Evolutionary conservation across 2,113 vertebrate genomes (phyloP), one percentile per base, ranked within the genome.

Genomic region (Eira barbara): DNA sequence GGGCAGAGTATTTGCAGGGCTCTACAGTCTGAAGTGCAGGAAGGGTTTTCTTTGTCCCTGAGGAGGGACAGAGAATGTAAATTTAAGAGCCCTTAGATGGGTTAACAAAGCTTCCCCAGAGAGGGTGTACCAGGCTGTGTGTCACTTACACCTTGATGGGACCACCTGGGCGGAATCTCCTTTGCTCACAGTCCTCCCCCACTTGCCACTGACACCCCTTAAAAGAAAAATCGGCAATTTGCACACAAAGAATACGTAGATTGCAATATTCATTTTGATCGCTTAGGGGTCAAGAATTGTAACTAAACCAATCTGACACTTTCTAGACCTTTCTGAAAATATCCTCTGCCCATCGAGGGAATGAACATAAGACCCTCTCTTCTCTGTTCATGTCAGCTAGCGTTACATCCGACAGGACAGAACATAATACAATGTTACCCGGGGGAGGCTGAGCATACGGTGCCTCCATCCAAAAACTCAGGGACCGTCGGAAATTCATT

Each of bases 1-100:
- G 83, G 95, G 89, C 83, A 97, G 97, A 97, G 95, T 36, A 57
- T 97, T 84, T 97, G 91, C 98, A 98, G 87, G 39, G 47, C 94
- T 98, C 85, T 97, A 92, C 84, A 95, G 91, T 98, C 92, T 97
- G 96, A 98, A 97, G 96, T 96, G 80, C 86, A 93, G 95, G 93
- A 74, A 11, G 89, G 92, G 92, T 95, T 96, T 78, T 92, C 91
- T 93, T 97, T 96, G 90, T 73, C 94, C 93, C 83, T 80, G 9
- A 79, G 47, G 59, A 74, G 42, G 47, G 61, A 89, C 49, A 95
- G 94, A 98, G 78, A 0, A 78, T 96, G 89, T 96, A 96, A 97
- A 98, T 97, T 21, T 31, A 81, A 80, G 59, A 59, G 31, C 7
- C 6, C 81, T 39, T 34, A 83, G 29, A 39, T 2, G 25, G 21